A percentile compares a stretch with the other conserved stretches of the same genome.
These are phyloP conservation scores for Lontra canadensis DNA, from an alignment of 2,113 vertebrate species.

Conservation along the genomic window DNA sequence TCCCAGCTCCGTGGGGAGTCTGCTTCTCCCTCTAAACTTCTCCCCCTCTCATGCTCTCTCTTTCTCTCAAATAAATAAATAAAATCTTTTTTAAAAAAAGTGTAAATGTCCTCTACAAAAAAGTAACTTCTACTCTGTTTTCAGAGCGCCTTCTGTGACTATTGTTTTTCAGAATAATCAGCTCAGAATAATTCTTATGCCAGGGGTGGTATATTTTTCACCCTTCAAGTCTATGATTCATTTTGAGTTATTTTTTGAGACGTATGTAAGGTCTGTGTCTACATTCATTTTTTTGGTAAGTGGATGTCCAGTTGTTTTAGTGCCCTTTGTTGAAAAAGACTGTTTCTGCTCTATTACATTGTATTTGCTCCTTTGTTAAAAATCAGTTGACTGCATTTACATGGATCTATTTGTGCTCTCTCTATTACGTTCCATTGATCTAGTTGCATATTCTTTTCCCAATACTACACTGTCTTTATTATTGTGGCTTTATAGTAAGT, in stretches of 20 bases:
- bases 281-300: background rate
- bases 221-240: background rate
- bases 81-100: background rate
- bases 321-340: background rate
- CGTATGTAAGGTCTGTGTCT: background rate
- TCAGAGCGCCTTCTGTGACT: background rate
- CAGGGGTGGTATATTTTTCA: background rate
- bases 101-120: background rate
- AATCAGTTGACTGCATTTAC: background rate
- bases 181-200: background rate
- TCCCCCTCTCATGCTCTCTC: too few relatives aligned
- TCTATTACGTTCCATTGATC: background rate
- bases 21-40: too few relatives aligned
- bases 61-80: too few relatives aligned
- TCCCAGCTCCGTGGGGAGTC: too few relatives aligned
- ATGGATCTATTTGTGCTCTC: background rate
- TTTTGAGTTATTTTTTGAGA: background rate
- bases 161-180: background rate
- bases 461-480: background rate
- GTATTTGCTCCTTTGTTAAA: background rate
- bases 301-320: background rate
- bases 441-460: background rate
- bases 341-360: background rate
- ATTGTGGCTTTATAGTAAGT: background rate
- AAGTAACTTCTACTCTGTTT: background rate